Base-by-base conservation (phyloP, 92 coral and sea anemone genomes). In the Epizoanthus fatuus region DNA sequence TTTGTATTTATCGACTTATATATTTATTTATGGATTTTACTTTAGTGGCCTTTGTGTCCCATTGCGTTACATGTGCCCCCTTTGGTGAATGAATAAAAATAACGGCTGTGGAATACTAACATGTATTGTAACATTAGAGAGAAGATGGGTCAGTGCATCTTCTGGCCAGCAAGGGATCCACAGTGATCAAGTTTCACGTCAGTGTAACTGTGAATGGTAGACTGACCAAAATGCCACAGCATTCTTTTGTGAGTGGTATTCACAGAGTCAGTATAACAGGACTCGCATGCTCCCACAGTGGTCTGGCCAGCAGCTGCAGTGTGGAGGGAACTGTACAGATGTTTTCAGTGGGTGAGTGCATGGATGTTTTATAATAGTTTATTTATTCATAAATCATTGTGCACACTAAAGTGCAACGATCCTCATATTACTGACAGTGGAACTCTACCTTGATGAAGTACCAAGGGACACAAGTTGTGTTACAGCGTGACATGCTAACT, bases 251-350 rank as follows among this genome's bases (percentile, higher is more conserved):
- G 42, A 77, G 64, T 40, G 89, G 91, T 52, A 75, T 90, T 38
- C 96, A 93, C 76, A 72, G 87, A 65, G 52, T 93, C 75, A 86
- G 82, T 5, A 88, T 93, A 45, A 86, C 93, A 35, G 96, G 93
- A 20, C 69, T 93, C 39, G 57, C 76, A 3, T 83, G 93, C 63
- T 58, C 93, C 63, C 76, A 68, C 25, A 73, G 49, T 58, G 93
- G 93, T n/a, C 68, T 87, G 56, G 39, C 84, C 62, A 83, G 35
- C 81, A 86, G 89, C 20, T 86, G 90, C 64, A 87, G 93, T 58
- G 52, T 85, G 2, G 92, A 90, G 37, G 92, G 91, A 13, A 83
- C 89, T 55, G 93, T 93, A 22, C 96, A 93, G 72, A 70, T 77
- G 58, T 79, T 84, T 22, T 44, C 85, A 67, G 67, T 79, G 58